A percentile compares a stretch with the other conserved stretches of the same genome.
Conservation (phyloP, 2,113 vertebrate genomes). For the Megalops atlanticus region DNA sequence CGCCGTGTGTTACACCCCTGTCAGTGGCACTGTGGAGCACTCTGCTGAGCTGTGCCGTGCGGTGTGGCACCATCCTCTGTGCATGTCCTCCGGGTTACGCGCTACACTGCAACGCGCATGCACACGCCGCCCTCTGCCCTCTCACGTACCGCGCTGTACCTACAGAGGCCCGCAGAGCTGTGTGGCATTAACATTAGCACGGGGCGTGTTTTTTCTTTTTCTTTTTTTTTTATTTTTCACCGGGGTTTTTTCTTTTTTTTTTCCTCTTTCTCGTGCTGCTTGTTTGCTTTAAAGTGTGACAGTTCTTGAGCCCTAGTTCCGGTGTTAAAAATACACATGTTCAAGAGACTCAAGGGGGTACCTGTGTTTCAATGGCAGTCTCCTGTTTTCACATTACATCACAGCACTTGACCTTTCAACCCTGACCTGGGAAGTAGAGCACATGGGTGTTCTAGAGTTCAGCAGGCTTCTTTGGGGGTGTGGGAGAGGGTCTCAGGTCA, state of each 20-base stretch:
- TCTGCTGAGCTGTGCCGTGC: background rate
- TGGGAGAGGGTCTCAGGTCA: background rate
- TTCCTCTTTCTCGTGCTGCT: background rate
- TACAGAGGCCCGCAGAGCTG: background rate
- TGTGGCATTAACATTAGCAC: background rate
- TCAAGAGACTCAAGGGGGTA: background rate
- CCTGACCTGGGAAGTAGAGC: background rate
- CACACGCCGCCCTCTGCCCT: background rate
- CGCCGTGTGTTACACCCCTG: background rate
- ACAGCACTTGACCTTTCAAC: background rate
- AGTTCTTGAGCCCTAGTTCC: background rate
- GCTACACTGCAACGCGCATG: background rate
- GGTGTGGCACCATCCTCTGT: background rate
- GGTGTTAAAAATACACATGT: background rate
- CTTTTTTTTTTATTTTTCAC: background rate
- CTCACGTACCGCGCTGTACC: background rate
- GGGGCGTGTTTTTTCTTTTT: background rate
- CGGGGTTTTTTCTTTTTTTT: background rate
- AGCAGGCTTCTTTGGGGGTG: background rate
- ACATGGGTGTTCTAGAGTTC: background rate
- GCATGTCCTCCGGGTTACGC: background rate
- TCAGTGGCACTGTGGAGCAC: background rate
- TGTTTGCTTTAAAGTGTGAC: background rate
- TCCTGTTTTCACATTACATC: slow-evolving; percentile 8
- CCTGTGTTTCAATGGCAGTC: background rate